Percentiles rank a stretch among this genome's conserved stretches.
Conservation (phyloP, 1,140 invertebrate species). For the Tetraneura akinire region DNA sequence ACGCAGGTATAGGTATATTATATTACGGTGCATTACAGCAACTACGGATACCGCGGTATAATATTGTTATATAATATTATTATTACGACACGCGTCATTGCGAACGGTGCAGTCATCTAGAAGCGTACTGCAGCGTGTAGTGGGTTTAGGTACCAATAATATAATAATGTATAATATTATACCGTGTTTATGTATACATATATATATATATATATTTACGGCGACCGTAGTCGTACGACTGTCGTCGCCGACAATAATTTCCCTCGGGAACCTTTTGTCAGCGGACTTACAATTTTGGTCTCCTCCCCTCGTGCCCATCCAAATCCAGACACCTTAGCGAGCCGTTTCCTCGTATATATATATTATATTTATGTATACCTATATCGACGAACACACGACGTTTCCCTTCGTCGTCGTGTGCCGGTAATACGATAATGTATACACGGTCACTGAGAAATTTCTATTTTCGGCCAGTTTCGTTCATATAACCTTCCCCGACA, state of each 20-base stretch:
- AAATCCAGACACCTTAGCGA: too few relatives aligned
- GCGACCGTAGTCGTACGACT: background rate
- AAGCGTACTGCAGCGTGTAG: background rate
- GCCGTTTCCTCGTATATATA: too few relatives aligned
- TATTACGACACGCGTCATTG: background rate
- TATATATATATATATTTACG: constrained; percentile 3
- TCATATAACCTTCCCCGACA: background rate
- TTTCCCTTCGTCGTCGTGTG: background rate
- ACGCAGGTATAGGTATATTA: too few relatives aligned
- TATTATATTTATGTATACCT: too few relatives aligned
- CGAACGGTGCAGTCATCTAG: constrained; percentile 21
- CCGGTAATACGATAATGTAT: constrained; percentile 19
- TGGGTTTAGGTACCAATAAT: too few relatives aligned
- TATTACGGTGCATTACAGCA: too few relatives aligned
- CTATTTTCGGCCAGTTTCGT: too few relatives aligned
- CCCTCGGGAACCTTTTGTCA: constrained; percentile 50
- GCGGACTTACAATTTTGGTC: background rate
- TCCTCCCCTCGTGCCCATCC: background rate
- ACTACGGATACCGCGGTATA: too few relatives aligned
- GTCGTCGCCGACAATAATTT: constrained; percentile 18
- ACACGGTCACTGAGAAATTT: constrained; percentile 3
- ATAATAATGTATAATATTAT: too few relatives aligned
- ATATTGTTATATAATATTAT: background rate
- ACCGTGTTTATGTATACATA: background rate
- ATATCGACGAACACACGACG: background rate